Base-by-base conservation (phyloP, 1,140 invertebrate genomes). In the Liolophura sinensis region DNA sequence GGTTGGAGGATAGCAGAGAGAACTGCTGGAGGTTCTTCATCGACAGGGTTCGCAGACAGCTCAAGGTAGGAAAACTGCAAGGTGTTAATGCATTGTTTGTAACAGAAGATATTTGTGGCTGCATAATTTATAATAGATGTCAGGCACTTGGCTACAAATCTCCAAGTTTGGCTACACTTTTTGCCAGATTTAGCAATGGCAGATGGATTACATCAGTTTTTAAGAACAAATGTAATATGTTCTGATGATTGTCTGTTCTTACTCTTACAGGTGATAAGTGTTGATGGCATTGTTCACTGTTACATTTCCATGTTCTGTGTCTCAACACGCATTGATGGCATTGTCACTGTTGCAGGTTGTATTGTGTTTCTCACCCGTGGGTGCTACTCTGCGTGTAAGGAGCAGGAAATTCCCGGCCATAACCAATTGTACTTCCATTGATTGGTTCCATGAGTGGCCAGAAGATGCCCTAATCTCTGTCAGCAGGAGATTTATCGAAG, bases 401-500 rank as follows among this genome's bases (percentile, higher is more conserved):
- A 93, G 93, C 49, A 88, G 96, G 71, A 96, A 97, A 86, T 98
- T 98, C 84, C 96, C 96, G 20, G 95, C 95, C 56, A 89, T 98
- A 51, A 93, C 95, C 69, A 98, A 96, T 84, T 95, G 93, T 78
- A 97, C 95, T 16, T 91, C 91, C 62, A 96, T 97, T 68, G 96
- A 97, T 84, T 98, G 96, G 96, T 98, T 98, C 83, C 95, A 98
- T 79, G 94, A 97, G 64, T 98, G 96, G 87, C 96, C 96, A 20
- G 93, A 96, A 86, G 94, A 97, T 85, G 94, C 94, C 31, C 84
- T 96, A n/a, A 90, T 95, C 57, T 95, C 93, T 27, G 96, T 98
- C 0, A 93, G 94, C 48, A 90, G 92, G 81, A 89, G 91, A 74
- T 98, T 97, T 83, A 85, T 98, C 55, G 89, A 91, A 72, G 91